Base-by-base conservation (phyloP, 2,797 vertebrate genomes). In the Spinus olivaceus region DNA sequence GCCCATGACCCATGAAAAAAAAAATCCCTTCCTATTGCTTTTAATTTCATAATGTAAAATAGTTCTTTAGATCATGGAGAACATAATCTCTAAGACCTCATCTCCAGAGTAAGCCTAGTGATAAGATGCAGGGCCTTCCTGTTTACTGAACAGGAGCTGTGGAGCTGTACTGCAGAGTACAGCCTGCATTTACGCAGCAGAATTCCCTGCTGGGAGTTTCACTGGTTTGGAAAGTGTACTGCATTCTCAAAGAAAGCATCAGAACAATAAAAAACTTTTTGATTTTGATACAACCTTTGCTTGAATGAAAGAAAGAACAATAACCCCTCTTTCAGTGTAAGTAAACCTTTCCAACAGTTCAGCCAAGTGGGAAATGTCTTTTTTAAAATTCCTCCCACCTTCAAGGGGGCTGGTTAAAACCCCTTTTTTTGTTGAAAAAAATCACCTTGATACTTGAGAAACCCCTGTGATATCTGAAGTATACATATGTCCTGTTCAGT, bases 31-130 rank as follows among this genome's bases (percentile, higher is more conserved):
- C 51, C 44, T 59, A 21, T 19, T 60, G 74, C 32, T 84, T 94
- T 93, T 89, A 70, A 89, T 91, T 94, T 89, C 22, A 28, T 87
- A 63, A 84, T 28, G 44, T 60, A 70, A 85, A 85, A 59, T 60
- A 73, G 24, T 54, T 59, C 14, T 79, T 84, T 66, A 56, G 28
- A 44, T 88, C 51, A 32, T 14, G 49, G 37, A 66, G 25, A 41
- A 6, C 32, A 15, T 67, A 64, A 92, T 82, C 71, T 89, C 51
- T 49, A 84, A 56, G 56, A 87, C 64, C 30, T 81, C 6, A 2
- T 73, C 64, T 79, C 33, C 2, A 1, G 28, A 6, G 3, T 56
- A 54, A 88, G 27, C 28, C 39, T 71, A 25, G 3, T 59, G 27
- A 32, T 49, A 79, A 80, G 41, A 87, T 12, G 15, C 6, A 70